These are phyloP conservation scores for Diprion similis DNA, from an alignment of 1,140 invertebrate species.

Conservation along the genomic window DNA sequence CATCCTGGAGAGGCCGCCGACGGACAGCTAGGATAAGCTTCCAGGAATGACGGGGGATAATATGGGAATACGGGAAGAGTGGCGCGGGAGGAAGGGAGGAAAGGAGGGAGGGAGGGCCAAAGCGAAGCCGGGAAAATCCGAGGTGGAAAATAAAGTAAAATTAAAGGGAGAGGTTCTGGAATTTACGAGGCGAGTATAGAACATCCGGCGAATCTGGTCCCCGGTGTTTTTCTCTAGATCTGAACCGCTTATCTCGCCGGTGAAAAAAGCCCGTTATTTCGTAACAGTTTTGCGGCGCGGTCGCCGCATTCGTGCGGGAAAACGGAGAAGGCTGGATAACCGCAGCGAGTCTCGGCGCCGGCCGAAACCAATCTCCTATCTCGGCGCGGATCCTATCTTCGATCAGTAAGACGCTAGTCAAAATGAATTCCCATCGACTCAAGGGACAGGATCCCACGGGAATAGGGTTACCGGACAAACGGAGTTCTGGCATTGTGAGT, in stretches of 20 bases:
- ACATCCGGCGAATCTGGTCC: too few relatives aligned
- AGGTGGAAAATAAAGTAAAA: neutral
- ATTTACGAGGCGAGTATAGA: too few relatives aligned
- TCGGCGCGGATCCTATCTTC: neutral
- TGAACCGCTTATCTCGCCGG: too few relatives aligned
- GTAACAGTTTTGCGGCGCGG: too few relatives aligned
- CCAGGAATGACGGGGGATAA: neutral
- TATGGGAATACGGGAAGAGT: neutral
- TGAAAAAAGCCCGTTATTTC: too few relatives aligned
- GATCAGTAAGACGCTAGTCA: conserved; percentile 2
- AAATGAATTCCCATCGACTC: conserved; percentile 3
- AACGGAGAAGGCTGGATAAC: too few relatives aligned
- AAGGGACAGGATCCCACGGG: conserved; percentile 6
- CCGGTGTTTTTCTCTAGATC: too few relatives aligned
- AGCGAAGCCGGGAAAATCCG: neutral
- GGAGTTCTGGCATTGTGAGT: neutral
- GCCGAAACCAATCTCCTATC: neutral
- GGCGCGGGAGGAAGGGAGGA: neutral
- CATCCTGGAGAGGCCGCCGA: neutral
- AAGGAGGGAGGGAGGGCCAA: neutral
- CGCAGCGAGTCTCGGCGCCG: neutral
- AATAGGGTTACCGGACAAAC: neutral
- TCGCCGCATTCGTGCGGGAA: too few relatives aligned
- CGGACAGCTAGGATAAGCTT: conserved; percentile 5
- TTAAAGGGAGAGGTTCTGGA: neutral